Evolutionary conservation across 2,888 invertebrate genomes (phyloP), one percentile per base, ranked within the genome.

Genomic region (Megamerina dolium): DNA sequence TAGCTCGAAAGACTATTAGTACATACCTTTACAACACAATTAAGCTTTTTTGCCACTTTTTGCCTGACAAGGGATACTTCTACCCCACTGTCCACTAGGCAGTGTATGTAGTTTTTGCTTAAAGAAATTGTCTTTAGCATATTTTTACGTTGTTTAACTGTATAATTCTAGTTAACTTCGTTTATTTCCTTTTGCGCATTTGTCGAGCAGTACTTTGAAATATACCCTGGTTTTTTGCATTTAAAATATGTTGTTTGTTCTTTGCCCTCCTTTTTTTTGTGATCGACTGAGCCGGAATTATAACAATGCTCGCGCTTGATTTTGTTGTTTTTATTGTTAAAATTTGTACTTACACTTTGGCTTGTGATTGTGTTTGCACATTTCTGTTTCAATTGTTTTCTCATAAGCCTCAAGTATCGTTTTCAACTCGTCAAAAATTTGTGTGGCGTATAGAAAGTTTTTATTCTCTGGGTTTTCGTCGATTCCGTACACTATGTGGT

Each of bases 221-320:
- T 40, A 14, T 43, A 38, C 10, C 43, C 37, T 5, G n/a, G 38
- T 19, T 41, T 34, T 21, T 49, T 46, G 14, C 49, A 50, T 10
- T 35, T 29, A n/a, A n/a, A n/a, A 48, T 47, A 50, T 34, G 48
- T 52, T 9, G 43, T 41, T 26, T 34, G 36, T 4, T 20, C 32
- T 40, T 37, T 44, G 18, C 51, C 48, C 9, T 53, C 41, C 18
- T 38, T 46, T 38, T 43, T 33, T 19, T 37, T 37, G 20, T 52
- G 48, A n/a, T n/a, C n/a, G n/a, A n/a, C n/a, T n/a, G n/a, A n/a
- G n/a, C n/a, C n/a, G n/a, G n/a, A n/a, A n/a, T n/a, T n/a, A n/a
- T n/a, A n/a, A n/a, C n/a, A n/a, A n/a, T n/a, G n/a, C n/a, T n/a
- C n/a, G n/a, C n/a, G n/a, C n/a, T n/a, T n/a, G n/a, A n/a, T n/a